These are phyloP conservation scores for Rhea americana DNA, from an alignment of 2,113 vertebrate genomes.

Conservation along the genomic window DNA sequence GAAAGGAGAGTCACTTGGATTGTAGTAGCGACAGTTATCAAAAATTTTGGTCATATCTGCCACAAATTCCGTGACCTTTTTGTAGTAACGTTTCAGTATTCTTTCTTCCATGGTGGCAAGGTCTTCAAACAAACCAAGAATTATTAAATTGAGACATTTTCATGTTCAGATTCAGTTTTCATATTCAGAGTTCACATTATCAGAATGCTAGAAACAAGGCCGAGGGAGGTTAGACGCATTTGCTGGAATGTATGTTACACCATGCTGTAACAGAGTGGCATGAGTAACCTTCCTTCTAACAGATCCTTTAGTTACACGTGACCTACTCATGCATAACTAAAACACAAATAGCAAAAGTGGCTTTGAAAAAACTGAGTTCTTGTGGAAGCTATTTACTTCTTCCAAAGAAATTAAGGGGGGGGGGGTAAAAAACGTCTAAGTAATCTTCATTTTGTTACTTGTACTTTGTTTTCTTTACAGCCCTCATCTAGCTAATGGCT, in stretches of 20 bases:
- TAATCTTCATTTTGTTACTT: not conserved
- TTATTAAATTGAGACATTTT: not conserved
- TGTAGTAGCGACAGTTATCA: slow-evolving; percentile 99
- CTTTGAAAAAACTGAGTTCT: not conserved
- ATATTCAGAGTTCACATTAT: not conserved
- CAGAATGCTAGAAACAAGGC: not conserved
- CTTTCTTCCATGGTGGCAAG: slow-evolving; percentile 96
- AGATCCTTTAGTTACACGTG: not conserved
- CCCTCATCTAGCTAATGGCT: not conserved
- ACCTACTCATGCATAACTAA: not conserved
- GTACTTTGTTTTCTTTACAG: not conserved
- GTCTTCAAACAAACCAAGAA: slow-evolving; percentile 81
- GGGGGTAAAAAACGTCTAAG: not conserved
- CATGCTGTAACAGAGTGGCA: not conserved
- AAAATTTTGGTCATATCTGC: slow-evolving; percentile 99
- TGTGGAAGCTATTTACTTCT: not conserved
- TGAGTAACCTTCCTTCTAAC: not conserved
- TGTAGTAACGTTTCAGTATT: slow-evolving; percentile 93
- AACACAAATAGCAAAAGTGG: not conserved
- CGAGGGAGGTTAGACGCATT: not conserved
- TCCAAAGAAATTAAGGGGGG: not conserved
- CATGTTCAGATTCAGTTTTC: not conserved
- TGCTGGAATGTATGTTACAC: not conserved
- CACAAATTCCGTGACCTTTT: slow-evolving; percentile 97
- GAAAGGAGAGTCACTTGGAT: slow-evolving; percentile 97